A percentile compares a stretch with the other conserved stretches of the same genome.
Conservation (phyloP, 2,113 vertebrate species). For the Strix uralensis region DNA sequence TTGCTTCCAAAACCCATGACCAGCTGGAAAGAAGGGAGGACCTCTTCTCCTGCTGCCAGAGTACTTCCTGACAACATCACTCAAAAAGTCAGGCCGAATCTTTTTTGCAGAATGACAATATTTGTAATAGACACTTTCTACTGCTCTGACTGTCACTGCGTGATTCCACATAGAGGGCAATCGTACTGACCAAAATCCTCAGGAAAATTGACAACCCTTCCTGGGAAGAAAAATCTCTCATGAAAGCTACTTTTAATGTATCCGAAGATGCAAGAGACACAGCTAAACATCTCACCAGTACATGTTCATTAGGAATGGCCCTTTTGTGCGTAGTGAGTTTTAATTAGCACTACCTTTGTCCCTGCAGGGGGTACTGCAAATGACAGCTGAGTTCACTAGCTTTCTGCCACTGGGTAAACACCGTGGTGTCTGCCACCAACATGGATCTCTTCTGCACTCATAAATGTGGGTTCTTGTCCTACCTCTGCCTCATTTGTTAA, state of each 20-base stretch:
- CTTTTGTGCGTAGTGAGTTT: not conserved
- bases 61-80: not conserved
- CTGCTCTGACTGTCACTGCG: not conserved
- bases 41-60: not conserved
- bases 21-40: not conserved
- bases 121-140: not conserved
- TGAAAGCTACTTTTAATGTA: not conserved
- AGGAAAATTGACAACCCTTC: not conserved
- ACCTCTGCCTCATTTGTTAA: constrained; percentile 16
- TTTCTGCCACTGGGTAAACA: constrained; percentile 8
- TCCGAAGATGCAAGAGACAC: not conserved
- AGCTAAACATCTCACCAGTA: not conserved
- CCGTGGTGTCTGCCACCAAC: not conserved
- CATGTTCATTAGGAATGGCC: constrained; percentile 18
- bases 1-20: not conserved
- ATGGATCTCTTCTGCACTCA: not conserved
- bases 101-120: not conserved
- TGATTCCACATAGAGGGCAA: not conserved
- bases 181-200: not conserved
- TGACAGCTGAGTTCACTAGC: constrained; percentile 27
- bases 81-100: not conserved
- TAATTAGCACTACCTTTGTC: constrained; percentile 44
- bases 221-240: not conserved
- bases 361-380: not conserved
- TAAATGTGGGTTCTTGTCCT: not conserved